Evolutionary conservation across 2,797 vertebrate genomes (phyloP), one percentile per base, ranked within the genome.

Genomic region (Urophycis tenuis): DNA sequence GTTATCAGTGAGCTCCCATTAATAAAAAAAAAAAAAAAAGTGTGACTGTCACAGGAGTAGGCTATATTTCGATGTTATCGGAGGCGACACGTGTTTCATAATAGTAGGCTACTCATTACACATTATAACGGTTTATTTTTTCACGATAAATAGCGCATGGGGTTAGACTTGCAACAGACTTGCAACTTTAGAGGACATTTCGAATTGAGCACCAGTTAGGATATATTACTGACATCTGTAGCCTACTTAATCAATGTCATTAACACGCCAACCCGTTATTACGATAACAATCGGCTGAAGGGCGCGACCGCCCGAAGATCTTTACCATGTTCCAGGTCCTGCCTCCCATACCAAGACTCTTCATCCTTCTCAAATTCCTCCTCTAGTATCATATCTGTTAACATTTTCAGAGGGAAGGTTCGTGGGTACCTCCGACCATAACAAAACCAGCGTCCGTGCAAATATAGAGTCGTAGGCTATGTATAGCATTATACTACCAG

Each of bases 251-350:
- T 67, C 5, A 67, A 25, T 67, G n/a, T n/a, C n/a, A n/a, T n/a
- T n/a, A 17, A 5, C 14, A 49, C 11, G 2, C 11, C 9, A 67
- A 67, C 17, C 25, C 60, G 53, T 67, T 67, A 67, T 29, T 7
- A 29, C 14, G 10, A 29, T 67, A 67, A 12, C 25, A 60, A 60
- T 10, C 11, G 25, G 60, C 60, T 67, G 60, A 29, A 67, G 60
- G 60, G 60, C 60, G 60, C 60, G 60, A 60, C 60, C 60, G 60
- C 60, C 60, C 25, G 14, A 14, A 11, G 29, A 30, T 25, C 76
- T 93, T 93, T 91, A 98, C 96, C 96, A 86, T 94, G 94, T 85
- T 99, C 94, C 14, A 98, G 93, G 88, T 98, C 95, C 84, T 92
- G 94, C 76, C 91, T 93, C 85, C 94, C 93, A 90, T 94, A 97